Base-by-base conservation (phyloP, 2,888 invertebrate genomes). In the Elysia crispata region DNA sequence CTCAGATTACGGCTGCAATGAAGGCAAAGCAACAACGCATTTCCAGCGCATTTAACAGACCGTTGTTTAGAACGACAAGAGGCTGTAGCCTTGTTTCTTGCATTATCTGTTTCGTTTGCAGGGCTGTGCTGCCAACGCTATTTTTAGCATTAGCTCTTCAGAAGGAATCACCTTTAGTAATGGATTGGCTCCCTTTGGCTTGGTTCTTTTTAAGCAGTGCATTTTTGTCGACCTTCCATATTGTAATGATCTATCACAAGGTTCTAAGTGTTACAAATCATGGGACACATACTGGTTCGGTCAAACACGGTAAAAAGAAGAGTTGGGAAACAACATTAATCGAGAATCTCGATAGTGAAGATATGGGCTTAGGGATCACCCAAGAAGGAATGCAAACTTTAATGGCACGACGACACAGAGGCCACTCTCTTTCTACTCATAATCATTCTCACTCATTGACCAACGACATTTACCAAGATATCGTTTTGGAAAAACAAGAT, bases 131-230 rank as follows among this genome's bases (percentile, higher is more conserved):
- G 25, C 77, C 77, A 1, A n/a, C 62, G 6, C 8, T 62, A 18
- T 67, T 77, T 25, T 28, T 77, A 54, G 41, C 49, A 25, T 33
- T 77, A 49, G 77, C 77, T 1, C 8, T 30, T 1, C 23, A 6
- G 6, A 23, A 60, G 25, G 77, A 77, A 62, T 70, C 77, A 0
- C 77, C 77, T 3, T 62, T 77, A 1, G 28, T 8, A 13, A 77
- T 77, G 77, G 49, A 70, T 20, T 25, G 62, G 8, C 25, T 70
- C 0, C 77, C 77, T 15, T 67, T 77, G 1, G 41, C 28, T 11
- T 8, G n/a, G n/a, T 70, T 62, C 41, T 70, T 77, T 30, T 25
- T 41, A 28, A 28, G 28, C 60, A 11, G 33, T 20, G 28, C 49
- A 13, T 77, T 70, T 30, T 69, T 31, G 41, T 11, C 41, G 8